These are phyloP conservation scores for Paradoxurus hermaphroditus DNA, from an alignment of 2,113 vertebrate genomes.

Conservation along the genomic window DNA sequence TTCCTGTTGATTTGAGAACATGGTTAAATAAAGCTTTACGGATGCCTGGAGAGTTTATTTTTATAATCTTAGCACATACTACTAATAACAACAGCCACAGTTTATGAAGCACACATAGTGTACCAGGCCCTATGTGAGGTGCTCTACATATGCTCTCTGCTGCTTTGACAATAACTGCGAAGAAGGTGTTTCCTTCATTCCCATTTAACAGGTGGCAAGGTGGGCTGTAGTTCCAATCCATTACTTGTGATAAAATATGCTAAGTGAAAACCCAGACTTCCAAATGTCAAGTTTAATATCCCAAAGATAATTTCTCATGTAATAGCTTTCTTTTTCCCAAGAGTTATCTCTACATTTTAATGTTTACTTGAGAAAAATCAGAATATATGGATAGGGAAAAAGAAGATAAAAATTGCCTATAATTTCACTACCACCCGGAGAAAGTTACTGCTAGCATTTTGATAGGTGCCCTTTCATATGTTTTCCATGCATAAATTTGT, in stretches of 20 bases:
- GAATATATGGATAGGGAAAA: conserved; percentile 50
- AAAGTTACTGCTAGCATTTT: conserved; percentile 40
- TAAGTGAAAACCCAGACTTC: conserved; percentile 54
- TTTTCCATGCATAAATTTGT: conserved; percentile 62
- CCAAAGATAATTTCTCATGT: conserved; percentile 43
- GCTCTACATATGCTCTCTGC: neutral
- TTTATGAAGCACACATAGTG: conserved; percentile 11
- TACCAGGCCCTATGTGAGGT: neutral
- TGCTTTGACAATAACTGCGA: neutral
- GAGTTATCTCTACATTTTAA: conserved; percentile 55
- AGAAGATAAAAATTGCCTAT: conserved; percentile 47
- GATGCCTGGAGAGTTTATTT: neutral
- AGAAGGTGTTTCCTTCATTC: conserved; percentile 12
- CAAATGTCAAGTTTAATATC: conserved; percentile 69
- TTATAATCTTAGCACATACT: conserved; percentile 6
- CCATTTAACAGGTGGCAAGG: conserved; percentile 63
- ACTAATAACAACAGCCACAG: conserved; percentile 25
- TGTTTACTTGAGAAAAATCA: conserved; percentile 62
- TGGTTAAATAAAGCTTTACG: neutral
- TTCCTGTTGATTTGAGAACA: conserved; percentile 26
- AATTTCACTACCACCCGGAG: conserved; percentile 43
- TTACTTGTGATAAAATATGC: conserved; percentile 64
- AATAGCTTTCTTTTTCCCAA: conserved; percentile 43
- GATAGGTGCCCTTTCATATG: conserved; percentile 47
- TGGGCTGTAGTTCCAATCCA: conserved; percentile 34